A percentile compares a stretch with the other conserved stretches of the same genome.
phyloP scores from a whole-genome alignment of 2,888 invertebrate genomes.

The Xestoiulus laeticollis region DNA sequence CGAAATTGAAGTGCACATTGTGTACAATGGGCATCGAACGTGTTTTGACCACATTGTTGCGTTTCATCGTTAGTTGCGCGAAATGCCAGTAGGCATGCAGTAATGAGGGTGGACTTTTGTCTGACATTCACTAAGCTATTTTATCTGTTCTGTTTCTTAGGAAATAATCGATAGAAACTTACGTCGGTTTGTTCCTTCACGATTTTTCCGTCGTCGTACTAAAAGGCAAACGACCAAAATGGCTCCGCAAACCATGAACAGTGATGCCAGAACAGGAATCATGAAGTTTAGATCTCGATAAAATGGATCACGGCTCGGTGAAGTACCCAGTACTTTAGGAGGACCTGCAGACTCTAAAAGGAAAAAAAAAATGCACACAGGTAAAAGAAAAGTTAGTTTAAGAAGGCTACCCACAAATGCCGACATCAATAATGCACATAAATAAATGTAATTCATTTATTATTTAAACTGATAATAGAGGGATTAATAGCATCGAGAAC shows the following conservation, averaged over 20 bases:
- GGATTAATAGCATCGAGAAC: constrained; percentile 1
- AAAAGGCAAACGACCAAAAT: constrained; percentile 54
- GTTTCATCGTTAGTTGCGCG: background rate
- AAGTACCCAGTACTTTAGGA: constrained; percentile 47
- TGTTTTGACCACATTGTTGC: constrained; percentile 14
- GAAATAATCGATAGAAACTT: constrained; percentile 39
- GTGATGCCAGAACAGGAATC: constrained; percentile 54
- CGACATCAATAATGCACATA: background rate
- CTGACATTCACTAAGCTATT: constrained; percentile 27
- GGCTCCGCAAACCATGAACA: constrained; percentile 54
- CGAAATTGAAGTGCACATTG: background rate
- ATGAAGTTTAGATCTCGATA: constrained; percentile 55
- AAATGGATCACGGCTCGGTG: constrained; percentile 52
- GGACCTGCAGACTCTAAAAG: constrained; percentile 21
- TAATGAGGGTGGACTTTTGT: constrained; percentile 33
- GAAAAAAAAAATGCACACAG: background rate
- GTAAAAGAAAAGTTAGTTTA: background rate
- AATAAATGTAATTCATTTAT: constrained; percentile 34
- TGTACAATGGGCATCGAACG: background rate
- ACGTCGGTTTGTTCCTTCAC: constrained; percentile 52
- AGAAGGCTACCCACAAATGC: background rate
- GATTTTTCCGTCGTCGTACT: constrained; percentile 48
- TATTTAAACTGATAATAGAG: constrained; percentile 23
- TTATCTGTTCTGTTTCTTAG: constrained; percentile 42
- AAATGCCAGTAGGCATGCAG: background rate